Conservation (phyloP, 2,113 vertebrate genomes). For the Pipra filicauda region DNA sequence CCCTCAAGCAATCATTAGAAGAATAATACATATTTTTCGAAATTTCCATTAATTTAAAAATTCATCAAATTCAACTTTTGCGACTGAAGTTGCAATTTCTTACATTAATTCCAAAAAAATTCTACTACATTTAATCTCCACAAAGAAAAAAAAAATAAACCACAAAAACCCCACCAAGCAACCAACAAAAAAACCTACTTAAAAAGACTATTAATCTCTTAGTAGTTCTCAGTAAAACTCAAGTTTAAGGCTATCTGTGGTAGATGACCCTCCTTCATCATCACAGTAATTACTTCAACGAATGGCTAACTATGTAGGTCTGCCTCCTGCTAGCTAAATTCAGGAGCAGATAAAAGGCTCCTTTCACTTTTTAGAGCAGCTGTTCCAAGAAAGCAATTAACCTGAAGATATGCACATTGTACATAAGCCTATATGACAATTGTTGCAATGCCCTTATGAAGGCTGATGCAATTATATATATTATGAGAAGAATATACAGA, state of each 20-base stretch:
- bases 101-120: not conserved
- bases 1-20: not conserved
- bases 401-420: not conserved
- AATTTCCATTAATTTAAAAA: not conserved
- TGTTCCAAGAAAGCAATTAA: not conserved
- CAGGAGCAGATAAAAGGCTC: not conserved
- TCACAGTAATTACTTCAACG: not conserved
- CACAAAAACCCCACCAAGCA: rapidly evolving
- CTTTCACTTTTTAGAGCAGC: not conserved
- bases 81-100: not conserved
- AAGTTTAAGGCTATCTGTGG: not conserved
- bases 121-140: not conserved
- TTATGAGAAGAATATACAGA: not conserved
- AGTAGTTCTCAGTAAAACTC: not conserved
- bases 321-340: not conserved
- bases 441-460: not conserved
- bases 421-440: not conserved
- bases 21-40: not conserved
- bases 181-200: too few species aligned
- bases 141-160: not conserved
- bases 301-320: not conserved
- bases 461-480: not conserved
- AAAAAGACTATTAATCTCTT: not conserved
- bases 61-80: not conserved
- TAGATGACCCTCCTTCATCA: not conserved